Percentiles rank a stretch among this genome's conserved stretches.
These are phyloP conservation scores for Anabas testudineus DNA, from an alignment of 2,797 vertebrate species.

Conservation along the genomic window DNA sequence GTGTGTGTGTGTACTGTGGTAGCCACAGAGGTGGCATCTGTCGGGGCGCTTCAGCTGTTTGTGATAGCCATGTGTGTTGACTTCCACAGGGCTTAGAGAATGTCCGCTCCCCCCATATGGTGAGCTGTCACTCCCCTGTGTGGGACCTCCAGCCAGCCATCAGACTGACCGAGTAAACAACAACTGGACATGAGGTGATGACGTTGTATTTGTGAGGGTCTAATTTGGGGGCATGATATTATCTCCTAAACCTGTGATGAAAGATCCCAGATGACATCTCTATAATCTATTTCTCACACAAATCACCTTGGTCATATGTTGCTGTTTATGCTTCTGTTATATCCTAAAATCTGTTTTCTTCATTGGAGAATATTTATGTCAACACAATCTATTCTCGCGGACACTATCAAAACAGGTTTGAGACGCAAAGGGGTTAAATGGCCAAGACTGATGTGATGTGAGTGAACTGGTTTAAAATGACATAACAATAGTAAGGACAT, in stretches of 20 bases:
- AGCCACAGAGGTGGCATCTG: constrained; percentile 79
- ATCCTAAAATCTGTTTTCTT: constrained; percentile 43
- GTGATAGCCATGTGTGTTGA: constrained; percentile 78
- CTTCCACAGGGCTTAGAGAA: constrained; percentile 78
- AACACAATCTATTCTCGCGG: constrained; percentile 23
- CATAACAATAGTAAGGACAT: background rate
- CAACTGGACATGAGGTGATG: constrained; percentile 73
- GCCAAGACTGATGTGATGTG: constrained; percentile 23
- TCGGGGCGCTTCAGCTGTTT: constrained; percentile 75
- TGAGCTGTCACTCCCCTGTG: constrained; percentile 73
- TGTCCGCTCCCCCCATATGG: constrained; percentile 75
- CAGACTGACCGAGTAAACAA: constrained; percentile 77
- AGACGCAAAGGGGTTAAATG: constrained; percentile 13
- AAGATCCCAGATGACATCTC: constrained; percentile 37
- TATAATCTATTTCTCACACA: constrained; percentile 55
- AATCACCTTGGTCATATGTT: constrained; percentile 54
- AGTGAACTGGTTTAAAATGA: constrained; percentile 20
- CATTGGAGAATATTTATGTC: constrained; percentile 47
- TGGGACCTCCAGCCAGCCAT: constrained; percentile 67
- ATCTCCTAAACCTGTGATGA: constrained; percentile 53
- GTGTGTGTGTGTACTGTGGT: constrained; percentile 37
- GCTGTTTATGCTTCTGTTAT: constrained; percentile 46
- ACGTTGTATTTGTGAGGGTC: constrained; percentile 28
- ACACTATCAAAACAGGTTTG: constrained; percentile 32
- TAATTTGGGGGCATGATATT: constrained; percentile 41